A percentile compares a stretch with the other conserved stretches of the same genome.
phyloP scores from a whole-genome alignment of 2,113 vertebrate genomes.

The mouse (Mus musculus) region DNA sequence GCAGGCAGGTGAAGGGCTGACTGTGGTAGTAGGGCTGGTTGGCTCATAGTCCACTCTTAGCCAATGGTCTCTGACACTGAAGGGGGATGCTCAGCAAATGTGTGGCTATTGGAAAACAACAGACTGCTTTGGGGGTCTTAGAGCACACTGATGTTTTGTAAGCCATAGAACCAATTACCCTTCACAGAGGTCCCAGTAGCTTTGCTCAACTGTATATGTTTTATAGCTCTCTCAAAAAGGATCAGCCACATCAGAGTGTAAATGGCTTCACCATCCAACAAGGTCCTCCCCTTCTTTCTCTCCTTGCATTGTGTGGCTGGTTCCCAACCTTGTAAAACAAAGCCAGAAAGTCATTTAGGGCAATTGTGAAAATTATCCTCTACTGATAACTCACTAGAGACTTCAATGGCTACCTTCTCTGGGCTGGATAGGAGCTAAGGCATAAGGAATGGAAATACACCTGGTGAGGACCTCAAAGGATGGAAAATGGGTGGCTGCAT shows the following conservation, averaged over 20 bases:
- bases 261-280: neutral
- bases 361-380: conserved; percentile 36
- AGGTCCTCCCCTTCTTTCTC: neutral
- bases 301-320: neutral
- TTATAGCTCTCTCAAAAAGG: conserved; percentile 12
- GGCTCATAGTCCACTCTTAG: neutral
- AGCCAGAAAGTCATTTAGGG: conserved; percentile 27
- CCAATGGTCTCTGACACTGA: neutral
- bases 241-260: neutral
- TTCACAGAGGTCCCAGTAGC: neutral
- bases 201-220: neutral
- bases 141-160: neutral
- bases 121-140: neutral
- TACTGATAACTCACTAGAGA: conserved; percentile 31
- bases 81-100: neutral
- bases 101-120: neutral
- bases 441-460: neutral
- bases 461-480: neutral
- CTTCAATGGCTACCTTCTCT: neutral
- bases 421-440: neutral
- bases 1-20: neutral
- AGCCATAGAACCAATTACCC: neutral
- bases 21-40: neutral
- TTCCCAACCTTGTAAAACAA: conserved; percentile 51
- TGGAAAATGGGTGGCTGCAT: neutral